Conservation (phyloP, 1,140 invertebrate genomes). For the Penaeus vannamei region DNA sequence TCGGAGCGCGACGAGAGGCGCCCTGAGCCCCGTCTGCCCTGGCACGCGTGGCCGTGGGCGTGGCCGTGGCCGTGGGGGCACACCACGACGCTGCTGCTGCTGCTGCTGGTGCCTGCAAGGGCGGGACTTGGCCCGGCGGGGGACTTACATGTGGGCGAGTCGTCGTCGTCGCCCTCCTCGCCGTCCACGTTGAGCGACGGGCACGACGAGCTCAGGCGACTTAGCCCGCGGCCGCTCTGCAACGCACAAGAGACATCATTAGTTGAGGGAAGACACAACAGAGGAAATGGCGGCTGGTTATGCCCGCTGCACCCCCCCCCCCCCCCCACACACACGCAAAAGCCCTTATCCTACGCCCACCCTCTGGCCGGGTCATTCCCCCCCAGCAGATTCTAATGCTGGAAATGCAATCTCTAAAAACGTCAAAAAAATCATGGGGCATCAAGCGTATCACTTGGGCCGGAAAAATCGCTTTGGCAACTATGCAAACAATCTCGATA, state of each 20-base stretch:
- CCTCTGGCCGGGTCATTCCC: too few species aligned
- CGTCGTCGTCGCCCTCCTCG: conserved; percentile 66
- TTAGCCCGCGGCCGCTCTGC: conserved; percentile 65
- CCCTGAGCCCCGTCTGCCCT: conserved; percentile 53
- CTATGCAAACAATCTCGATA: too few species aligned
- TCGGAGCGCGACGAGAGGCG: conserved; percentile 63
- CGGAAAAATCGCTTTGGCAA: too few species aligned
- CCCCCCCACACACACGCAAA: too few species aligned
- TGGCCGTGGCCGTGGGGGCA: background rate
- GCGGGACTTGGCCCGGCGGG: conserved; percentile 17
- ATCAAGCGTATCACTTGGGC: too few species aligned
- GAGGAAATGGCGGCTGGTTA: too few species aligned
- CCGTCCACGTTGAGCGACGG: conserved; percentile 76
- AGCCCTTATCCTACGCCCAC: too few species aligned
- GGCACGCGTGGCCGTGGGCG: conserved; percentile 16
- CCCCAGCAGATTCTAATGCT: too few species aligned
- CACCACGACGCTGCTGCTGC: conserved; percentile 36
- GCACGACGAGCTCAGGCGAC: conserved; percentile 82
- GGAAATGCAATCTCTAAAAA: too few species aligned
- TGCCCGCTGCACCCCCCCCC: too few species aligned
- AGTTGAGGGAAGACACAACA: background rate
- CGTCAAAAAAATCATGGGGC: too few species aligned
- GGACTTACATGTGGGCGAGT: conserved; percentile 65
- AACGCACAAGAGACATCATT: conserved; percentile 4
- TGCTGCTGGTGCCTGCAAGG: conserved; percentile 38